phyloP scores from a whole-genome alignment of 2,888 invertebrate genomes.

The Tinea pellionella region DNA sequence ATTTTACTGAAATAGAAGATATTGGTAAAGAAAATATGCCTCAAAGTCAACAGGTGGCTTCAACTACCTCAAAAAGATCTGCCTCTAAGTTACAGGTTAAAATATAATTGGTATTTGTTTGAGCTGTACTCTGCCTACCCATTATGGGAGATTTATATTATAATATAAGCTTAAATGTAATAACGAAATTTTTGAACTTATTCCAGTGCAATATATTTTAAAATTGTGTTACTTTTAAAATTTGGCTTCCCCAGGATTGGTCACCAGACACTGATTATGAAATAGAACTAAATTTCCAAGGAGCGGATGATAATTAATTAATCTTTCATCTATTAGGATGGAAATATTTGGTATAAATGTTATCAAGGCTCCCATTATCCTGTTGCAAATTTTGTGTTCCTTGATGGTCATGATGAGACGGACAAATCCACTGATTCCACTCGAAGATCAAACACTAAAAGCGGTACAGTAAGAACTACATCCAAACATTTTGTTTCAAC shows the following conservation, averaged over 20 bases:
- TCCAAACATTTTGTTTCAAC: background rate
- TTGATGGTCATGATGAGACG: slow-evolving; percentile 33
- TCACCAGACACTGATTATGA: background rate
- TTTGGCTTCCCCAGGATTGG: background rate
- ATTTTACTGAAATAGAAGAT: slow-evolving; percentile 48
- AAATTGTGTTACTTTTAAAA: background rate
- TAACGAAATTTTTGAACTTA: background rate
- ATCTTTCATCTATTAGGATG: slow-evolving; percentile 30
- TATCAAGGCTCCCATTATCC: slow-evolving; percentile 56
- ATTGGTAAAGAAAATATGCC: slow-evolving; percentile 45
- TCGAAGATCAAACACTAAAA: background rate
- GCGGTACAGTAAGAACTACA: background rate
- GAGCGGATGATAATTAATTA: background rate
- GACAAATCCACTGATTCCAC: slow-evolving; percentile 18
- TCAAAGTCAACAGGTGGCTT: slow-evolving; percentile 28
- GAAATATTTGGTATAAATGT: slow-evolving; percentile 53
- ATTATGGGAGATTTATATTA: no score
- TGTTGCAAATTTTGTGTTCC: slow-evolving; percentile 43
- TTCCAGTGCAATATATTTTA: background rate
- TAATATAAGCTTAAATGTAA: background rate
- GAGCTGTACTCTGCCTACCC: background rate
- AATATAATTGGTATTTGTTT: background rate
- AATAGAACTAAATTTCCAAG: background rate
- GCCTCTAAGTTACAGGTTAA: background rate
- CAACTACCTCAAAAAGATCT: slow-evolving; percentile 26